phyloP scores from a whole-genome alignment of 2,888 invertebrate genomes.

The Lochmaea crataegi region DNA sequence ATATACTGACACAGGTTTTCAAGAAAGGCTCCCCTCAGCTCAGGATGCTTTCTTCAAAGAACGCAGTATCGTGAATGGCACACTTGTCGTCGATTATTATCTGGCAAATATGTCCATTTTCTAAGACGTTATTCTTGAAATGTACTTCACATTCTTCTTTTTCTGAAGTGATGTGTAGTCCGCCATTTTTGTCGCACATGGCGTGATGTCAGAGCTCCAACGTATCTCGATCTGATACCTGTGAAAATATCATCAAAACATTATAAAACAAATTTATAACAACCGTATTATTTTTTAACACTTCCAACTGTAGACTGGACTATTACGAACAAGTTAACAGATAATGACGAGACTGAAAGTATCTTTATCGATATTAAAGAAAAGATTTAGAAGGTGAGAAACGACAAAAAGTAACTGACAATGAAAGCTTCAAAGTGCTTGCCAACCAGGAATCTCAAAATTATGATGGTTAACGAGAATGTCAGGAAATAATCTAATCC shows the following conservation, averaged over 20 bases:
- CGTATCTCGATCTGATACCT: conserved; percentile 56
- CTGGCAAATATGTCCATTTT: conserved; percentile 56
- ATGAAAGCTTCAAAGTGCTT: too few relatives aligned
- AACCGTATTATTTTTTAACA: too few relatives aligned
- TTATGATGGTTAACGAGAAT: too few relatives aligned
- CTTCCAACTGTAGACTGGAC: too few relatives aligned
- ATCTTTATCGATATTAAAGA: too few relatives aligned
- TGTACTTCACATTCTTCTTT: conserved; percentile 46
- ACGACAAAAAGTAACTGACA: too few relatives aligned
- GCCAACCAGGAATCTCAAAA: too few relatives aligned
- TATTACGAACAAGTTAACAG: too few relatives aligned
- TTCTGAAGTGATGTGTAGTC: conserved; percentile 24
- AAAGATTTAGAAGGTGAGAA: too few relatives aligned
- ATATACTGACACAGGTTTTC: background rate
- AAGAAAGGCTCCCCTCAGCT: conserved; percentile 43
- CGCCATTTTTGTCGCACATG: conserved; percentile 54
- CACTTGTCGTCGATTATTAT: conserved; percentile 51
- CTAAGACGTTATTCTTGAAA: conserved; percentile 49
- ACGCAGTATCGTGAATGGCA: conserved; percentile 49
- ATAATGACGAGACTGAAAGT: too few relatives aligned
- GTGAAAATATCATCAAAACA: conserved; percentile 12
- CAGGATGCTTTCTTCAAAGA: conserved; percentile 41
- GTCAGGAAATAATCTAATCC: too few relatives aligned
- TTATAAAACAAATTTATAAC: conserved; percentile 1
- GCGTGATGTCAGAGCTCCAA: conserved; percentile 59